Conservation (phyloP, 2,888 invertebrate genomes). For the Parnassius mnemosyne region DNA sequence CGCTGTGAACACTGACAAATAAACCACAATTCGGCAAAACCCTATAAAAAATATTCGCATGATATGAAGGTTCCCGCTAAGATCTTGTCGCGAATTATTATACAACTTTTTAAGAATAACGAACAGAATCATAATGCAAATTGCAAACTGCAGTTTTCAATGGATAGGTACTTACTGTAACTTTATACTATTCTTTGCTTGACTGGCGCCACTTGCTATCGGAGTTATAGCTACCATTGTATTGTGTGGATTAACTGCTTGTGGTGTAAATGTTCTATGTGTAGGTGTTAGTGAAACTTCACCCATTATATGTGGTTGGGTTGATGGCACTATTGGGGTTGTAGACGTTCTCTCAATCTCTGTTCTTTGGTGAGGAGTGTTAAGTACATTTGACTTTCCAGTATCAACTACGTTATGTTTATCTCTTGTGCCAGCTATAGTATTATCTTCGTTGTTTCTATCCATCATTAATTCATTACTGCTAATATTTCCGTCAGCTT, state of each 20-base stretch:
- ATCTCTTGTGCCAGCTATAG: not conserved
- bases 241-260: conserved; percentile 75
- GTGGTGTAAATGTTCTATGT: conserved; percentile 61
- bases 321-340: conserved; percentile 22
- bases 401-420: conserved; percentile 1
- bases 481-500: not conserved
- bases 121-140: too few species aligned
- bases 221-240: conserved; percentile 76
- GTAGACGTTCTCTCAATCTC: conserved; percentile 13
- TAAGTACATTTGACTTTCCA: conserved; percentile 7
- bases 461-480: not conserved
- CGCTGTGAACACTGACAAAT: too few species aligned
- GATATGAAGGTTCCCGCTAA: too few species aligned
- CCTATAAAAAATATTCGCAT: too few species aligned
- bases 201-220: conserved; percentile 75
- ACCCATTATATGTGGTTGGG: conserved; percentile 48
- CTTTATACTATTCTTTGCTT: conserved; percentile 82
- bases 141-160: not conserved
- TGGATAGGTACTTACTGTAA: conserved; percentile 72
- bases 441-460: not conserved
- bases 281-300: conserved; percentile 70
- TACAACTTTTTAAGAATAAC: too few species aligned
- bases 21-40: too few species aligned
- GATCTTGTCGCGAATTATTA: too few species aligned
- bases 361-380: conserved; percentile 9